Percentiles rank a stretch among this genome's conserved stretches.
Evolutionary conservation across 2,113 vertebrate species (phyloP).

Genomic region (Corythornis cristatus): DNA sequence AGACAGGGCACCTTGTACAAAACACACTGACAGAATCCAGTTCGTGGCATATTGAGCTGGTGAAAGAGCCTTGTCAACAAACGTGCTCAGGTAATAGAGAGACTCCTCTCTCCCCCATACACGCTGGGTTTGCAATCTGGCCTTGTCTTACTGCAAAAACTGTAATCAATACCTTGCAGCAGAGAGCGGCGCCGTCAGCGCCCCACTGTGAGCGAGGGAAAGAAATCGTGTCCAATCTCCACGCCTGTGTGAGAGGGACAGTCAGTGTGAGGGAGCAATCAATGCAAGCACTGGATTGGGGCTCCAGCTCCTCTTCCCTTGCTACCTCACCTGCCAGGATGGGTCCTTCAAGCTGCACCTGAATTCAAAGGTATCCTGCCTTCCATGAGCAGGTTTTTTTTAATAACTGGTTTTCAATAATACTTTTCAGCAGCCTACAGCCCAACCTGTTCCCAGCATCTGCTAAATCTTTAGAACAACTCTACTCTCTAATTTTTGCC

Average conservation of each 20-base stretch:
- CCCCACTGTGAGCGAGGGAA: not conserved
- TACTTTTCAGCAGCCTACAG: not conserved
- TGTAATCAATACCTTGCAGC: not conserved
- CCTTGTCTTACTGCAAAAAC: not conserved
- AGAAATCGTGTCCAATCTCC: not conserved
- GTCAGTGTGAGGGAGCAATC: not conserved
- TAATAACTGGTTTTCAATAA: not conserved
- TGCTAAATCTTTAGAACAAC: not conserved
- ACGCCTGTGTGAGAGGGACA: not conserved
- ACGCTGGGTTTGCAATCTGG: not conserved
- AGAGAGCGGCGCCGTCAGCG: not conserved
- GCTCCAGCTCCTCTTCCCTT: not conserved
- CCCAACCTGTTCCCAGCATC: not conserved
- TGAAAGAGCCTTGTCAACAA: not conserved
- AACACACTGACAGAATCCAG: fast-evolving
- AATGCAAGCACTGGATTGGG: fast-evolving
- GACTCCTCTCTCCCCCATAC: not conserved
- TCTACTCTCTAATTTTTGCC: not conserved
- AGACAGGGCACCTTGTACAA: not conserved
- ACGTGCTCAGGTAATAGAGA: not conserved
- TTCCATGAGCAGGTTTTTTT: not conserved
- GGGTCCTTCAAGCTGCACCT: not conserved
- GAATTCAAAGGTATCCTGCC: not conserved
- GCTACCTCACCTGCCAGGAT: not conserved
- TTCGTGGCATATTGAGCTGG: not conserved